Percentiles rank a stretch among this genome's conserved stretches.
These are phyloP conservation scores for Pelagia noctiluca DNA, from an alignment of 30 jellyfish, hydroid and myxozoan species.

Conservation along the genomic window DNA sequence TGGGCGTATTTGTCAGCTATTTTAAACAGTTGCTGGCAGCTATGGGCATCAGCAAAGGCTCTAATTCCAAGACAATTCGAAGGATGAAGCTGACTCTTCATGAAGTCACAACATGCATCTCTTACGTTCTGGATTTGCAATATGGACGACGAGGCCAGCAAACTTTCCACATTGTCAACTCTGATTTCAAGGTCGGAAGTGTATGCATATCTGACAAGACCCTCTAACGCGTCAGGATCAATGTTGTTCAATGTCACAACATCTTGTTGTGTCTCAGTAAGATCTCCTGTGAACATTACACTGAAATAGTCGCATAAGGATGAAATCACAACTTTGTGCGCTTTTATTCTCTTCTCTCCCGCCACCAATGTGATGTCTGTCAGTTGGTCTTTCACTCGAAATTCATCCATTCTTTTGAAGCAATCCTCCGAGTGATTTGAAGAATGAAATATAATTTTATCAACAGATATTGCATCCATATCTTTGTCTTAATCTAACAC, in stretches of 20 bases:
- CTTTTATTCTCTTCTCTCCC: slow-evolving; percentile 81
- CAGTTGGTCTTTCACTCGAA: slow-evolving; percentile 73
- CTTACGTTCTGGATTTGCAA: slow-evolving; percentile 83
- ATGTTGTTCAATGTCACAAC: slow-evolving; percentile 87
- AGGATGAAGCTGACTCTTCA: slow-evolving; percentile 93
- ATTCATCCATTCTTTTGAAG: slow-evolving; percentile 81
- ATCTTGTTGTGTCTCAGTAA: slow-evolving; percentile 81
- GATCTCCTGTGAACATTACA: slow-evolving; percentile 91
- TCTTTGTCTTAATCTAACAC: neutral
- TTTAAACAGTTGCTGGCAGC: slow-evolving; percentile 78
- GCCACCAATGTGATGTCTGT: slow-evolving; percentile 89
- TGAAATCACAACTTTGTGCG: slow-evolving; percentile 88
- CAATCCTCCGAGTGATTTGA: slow-evolving; percentile 47
- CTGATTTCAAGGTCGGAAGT: slow-evolving; percentile 84
- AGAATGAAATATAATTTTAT: slow-evolving; percentile 73
- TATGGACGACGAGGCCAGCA: slow-evolving; percentile 90
- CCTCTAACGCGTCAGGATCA: slow-evolving; percentile 94
- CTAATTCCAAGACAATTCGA: slow-evolving; percentile 93
- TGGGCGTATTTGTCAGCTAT: slow-evolving; percentile 84
- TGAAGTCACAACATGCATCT: slow-evolving; percentile 91
- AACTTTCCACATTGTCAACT: slow-evolving; percentile 91
- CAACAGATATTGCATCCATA: slow-evolving; percentile 79
- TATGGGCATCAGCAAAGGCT: slow-evolving; percentile 97
- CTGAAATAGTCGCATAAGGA: slow-evolving; percentile 87
- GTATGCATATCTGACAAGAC: slow-evolving; percentile 84